Evolutionary conservation across 2,888 invertebrate genomes (phyloP).

Genomic region (Trachelus iudaicus): DNA sequence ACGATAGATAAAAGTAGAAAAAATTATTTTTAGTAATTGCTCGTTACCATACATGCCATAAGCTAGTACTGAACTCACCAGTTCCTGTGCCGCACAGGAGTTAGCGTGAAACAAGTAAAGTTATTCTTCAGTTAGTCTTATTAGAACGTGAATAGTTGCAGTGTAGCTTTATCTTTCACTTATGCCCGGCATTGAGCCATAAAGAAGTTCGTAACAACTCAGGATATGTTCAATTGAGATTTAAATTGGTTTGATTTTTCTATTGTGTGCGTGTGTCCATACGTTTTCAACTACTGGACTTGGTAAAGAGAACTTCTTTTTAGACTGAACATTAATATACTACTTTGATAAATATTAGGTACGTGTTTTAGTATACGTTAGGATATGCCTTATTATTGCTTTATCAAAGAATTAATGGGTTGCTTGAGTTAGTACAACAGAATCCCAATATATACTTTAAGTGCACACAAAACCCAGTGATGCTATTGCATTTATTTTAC

Average conservation of each 20-base stretch:
- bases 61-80: conserved; percentile 56
- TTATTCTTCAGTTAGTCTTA: conserved; percentile 45
- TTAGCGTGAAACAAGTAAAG: conserved; percentile 52
- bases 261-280: background rate
- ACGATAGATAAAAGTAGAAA: background rate
- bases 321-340: background rate
- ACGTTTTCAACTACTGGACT: background rate
- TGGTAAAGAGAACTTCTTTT: background rate
- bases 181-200: background rate
- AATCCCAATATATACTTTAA: background rate
- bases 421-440: background rate
- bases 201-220: conserved; percentile 15
- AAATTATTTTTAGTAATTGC: background rate
- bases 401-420: background rate
- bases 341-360: background rate
- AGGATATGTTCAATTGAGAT: conserved; percentile 34
- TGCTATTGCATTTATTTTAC: conserved; percentile 63
- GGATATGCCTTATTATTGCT: background rate
- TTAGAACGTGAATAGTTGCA: background rate
- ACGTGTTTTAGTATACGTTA: background rate
- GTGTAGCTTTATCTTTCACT: background rate
- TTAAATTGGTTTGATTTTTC: conserved; percentile 23
- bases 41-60: conserved; percentile 19
- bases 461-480: background rate
- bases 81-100: conserved; percentile 48